Conservation (phyloP, 2,113 vertebrate species). For the Bufo gargarizans region DNA sequence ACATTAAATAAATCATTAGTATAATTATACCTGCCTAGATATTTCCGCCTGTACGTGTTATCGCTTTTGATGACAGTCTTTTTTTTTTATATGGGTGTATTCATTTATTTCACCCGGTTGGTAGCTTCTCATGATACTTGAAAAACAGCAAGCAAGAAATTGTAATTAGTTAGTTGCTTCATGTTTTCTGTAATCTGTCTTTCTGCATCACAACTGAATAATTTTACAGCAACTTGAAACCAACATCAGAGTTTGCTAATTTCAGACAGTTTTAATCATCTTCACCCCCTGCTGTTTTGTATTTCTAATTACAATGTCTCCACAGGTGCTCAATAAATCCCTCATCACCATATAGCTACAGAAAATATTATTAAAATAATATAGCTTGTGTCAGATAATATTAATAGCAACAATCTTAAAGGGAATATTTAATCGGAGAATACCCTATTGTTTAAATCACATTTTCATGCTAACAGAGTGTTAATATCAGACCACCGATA, state of each 20-base stretch:
- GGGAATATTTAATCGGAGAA: constrained; percentile 52
- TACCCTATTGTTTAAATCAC: too few relatives aligned
- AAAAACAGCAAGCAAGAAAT: constrained; percentile 69
- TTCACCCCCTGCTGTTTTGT: constrained; percentile 70
- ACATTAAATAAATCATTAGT: constrained; percentile 81
- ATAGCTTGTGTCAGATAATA: constrained; percentile 66
- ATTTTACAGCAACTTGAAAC: constrained; percentile 68
- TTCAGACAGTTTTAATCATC: constrained; percentile 71
- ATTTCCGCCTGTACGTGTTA: constrained; percentile 68
- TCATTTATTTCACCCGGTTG: constrained; percentile 74
- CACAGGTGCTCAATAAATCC: constrained; percentile 73
- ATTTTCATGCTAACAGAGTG: too few relatives aligned
- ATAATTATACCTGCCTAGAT: constrained; percentile 76
- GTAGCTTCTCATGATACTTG: constrained; percentile 68
- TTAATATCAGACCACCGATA: too few relatives aligned
- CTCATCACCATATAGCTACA: constrained; percentile 69
- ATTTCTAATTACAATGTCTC: constrained; percentile 76
- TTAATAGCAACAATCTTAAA: constrained; percentile 66
- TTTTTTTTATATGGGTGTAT: constrained; percentile 58
- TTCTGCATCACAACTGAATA: constrained; percentile 64
- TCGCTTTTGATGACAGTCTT: constrained; percentile 64
- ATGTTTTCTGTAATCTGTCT: constrained; percentile 59
- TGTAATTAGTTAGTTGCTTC: constrained; percentile 74
- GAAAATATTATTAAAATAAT: constrained; percentile 73
- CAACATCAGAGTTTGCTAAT: constrained; percentile 70